Conservation (phyloP, 2,113 vertebrate species). For the Marcusenius ussheri region DNA sequence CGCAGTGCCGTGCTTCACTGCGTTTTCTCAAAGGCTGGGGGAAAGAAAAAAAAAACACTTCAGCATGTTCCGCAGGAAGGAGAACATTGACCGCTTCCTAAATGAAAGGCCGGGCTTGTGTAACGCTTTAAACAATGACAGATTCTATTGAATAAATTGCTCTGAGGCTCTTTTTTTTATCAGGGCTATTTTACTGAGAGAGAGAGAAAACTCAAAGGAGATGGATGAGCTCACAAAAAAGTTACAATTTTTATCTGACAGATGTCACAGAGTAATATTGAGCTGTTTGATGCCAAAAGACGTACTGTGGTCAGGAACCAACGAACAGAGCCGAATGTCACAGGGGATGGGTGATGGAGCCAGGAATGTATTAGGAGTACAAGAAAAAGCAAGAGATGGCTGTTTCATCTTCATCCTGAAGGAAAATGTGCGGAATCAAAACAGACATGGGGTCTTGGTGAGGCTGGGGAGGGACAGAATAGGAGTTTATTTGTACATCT, state of each 20-base stretch:
- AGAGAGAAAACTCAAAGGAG: neutral
- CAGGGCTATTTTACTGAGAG: neutral
- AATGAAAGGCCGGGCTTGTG: neutral
- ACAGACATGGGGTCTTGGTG: neutral
- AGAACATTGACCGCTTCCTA: neutral
- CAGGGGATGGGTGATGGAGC: neutral
- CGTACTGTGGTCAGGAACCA: neutral
- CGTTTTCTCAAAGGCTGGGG: neutral
- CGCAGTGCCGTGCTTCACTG: neutral
- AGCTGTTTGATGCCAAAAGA: neutral
- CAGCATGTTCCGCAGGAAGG: neutral
- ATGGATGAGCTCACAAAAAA: neutral
- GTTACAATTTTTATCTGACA: neutral
- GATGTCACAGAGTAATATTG: neutral
- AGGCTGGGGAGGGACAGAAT: neutral
- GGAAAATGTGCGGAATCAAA: neutral
- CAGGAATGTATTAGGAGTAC: neutral
- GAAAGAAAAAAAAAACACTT: neutral
- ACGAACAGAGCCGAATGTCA: neutral
- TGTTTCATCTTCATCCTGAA: neutral
- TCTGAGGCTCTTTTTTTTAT: neutral
- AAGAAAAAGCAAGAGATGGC: neutral
- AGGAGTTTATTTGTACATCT: neutral
- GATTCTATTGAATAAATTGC: neutral
- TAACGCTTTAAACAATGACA: neutral